Evolutionary conservation across 2,888 invertebrate species (phyloP), one percentile per base, ranked within the genome.

Genomic region (Pristionchus entomophagus): DNA sequence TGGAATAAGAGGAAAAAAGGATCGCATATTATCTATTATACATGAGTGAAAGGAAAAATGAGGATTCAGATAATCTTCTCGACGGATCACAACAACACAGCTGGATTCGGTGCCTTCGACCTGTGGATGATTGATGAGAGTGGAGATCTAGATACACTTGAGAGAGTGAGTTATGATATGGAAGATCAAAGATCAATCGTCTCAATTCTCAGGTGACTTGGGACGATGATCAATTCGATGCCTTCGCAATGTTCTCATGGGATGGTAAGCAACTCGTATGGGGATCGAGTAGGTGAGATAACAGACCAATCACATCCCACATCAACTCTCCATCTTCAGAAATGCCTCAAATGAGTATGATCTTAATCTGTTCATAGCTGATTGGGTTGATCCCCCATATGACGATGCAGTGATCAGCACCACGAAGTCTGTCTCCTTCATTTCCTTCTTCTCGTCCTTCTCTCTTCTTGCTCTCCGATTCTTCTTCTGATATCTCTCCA

Each of bases 241-340:
- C 92, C n/a, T 92, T 92, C 84, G 89, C 92, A 19, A 93, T 93
- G 92, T 90, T 91, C 88, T 89, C 88, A 53, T 91, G 88, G 77
- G 90, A 89, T 65, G 92, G 92, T 35, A 92, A 87, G 41, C 81
- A 87, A 32, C 65, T 90, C 12, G 87, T 89, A n/a, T 92, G 91
- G 90, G 92, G 91, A 19, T 88, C 87, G 62, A 86, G 82, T 14
- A 59, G 90, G 38, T 89, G 84, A 45, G 86, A 65, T 38, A n/a
- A 8, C 56, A 56, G 56, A 22, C 10, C 4, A 17, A 4, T 41
- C 6, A 26, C 12, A 77, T 85, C 87, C 22, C 35, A 49, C n/a
- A 83, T 35, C 45, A 59, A n/a, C n/a, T n/a, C n/a, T n/a, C n/a
- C n/a, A n/a, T n/a, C 80, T 41, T 87, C 82, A 82, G 91, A 53